Evolutionary conservation across 1,140 invertebrate species (phyloP).

Genomic region (Acromyrmex heyeri): DNA sequence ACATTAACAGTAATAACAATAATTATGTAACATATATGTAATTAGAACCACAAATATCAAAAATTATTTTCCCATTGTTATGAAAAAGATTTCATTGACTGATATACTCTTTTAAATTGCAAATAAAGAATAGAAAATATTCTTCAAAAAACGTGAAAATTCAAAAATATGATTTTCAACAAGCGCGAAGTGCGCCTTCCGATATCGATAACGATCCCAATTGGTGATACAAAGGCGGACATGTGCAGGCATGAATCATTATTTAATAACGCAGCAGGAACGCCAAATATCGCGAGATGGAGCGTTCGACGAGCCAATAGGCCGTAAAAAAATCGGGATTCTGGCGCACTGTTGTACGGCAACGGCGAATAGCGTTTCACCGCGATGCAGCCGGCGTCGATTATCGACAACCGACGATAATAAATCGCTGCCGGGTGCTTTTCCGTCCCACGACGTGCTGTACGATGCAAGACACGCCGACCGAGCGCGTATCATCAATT

Average conservation of each 20-base stretch:
- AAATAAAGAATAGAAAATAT: not conserved
- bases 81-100: not conserved
- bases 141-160: not conserved
- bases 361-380: conserved; percentile 61
- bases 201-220: conserved; percentile 3
- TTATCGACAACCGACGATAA: conserved; percentile 73
- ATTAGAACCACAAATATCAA: no score
- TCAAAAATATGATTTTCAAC: not conserved
- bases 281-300: conserved; percentile 31
- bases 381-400: conserved; percentile 67
- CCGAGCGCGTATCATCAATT: conserved; percentile 66
- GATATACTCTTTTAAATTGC: not conserved
- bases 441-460: conserved; percentile 57
- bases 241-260: conserved; percentile 38
- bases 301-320: conserved; percentile 68
- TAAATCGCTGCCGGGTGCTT: conserved; percentile 63
- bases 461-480: conserved; percentile 63
- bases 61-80: not conserved
- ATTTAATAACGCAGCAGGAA: conserved; percentile 53
- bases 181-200: not conserved
- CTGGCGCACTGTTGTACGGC: conserved; percentile 17
- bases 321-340: conserved; percentile 68
- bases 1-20: no score
- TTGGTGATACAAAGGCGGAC: conserved; percentile 14
- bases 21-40: no score